A percentile compares a stretch with the other conserved stretches of the same genome.
These are phyloP conservation scores for Mylabris phalerata DNA, from an alignment of 1,140 invertebrate genomes.

Conservation along the genomic window DNA sequence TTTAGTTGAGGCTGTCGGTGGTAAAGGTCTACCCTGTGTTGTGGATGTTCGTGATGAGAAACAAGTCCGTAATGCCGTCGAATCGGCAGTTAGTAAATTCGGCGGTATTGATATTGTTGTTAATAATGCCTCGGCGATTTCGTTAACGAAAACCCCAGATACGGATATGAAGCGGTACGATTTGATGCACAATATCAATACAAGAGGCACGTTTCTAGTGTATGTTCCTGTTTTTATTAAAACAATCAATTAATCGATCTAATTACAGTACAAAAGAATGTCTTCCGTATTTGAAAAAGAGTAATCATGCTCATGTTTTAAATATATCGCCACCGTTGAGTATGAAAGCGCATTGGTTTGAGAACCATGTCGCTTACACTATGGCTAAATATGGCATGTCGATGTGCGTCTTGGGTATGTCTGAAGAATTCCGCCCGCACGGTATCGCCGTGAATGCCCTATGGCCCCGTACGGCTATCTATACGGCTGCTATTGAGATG, in stretches of 20 bases:
- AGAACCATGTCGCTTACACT: constrained; percentile 90
- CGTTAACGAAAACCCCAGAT: constrained; percentile 73
- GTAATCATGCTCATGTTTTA: constrained; percentile 89
- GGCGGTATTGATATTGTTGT: constrained; percentile 93
- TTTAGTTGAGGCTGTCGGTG: constrained; percentile 84
- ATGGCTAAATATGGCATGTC: constrained; percentile 99
- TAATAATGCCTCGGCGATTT: constrained; percentile 97
- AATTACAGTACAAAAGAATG: constrained; percentile 81
- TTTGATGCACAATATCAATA: constrained; percentile 88
- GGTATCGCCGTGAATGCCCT: constrained; percentile 93
- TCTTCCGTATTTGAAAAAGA: constrained; percentile 82
- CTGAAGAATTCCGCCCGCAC: constrained; percentile 78
- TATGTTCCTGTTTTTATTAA: constrained; percentile 44
- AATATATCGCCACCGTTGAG: constrained; percentile 93
- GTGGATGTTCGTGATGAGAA: constrained; percentile 89
- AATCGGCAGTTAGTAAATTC: constrained; percentile 83
- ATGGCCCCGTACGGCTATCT: constrained; percentile 89
- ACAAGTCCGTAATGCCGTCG: constrained; percentile 77
- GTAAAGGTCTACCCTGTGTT: constrained; percentile 84
- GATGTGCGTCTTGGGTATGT: constrained; percentile 95
- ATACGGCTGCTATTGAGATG: constrained; percentile 97
- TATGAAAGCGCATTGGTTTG: constrained; percentile 88
- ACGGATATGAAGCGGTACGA: constrained; percentile 96
- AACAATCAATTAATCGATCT: background rate
- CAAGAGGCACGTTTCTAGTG: constrained; percentile 87